phyloP scores from a whole-genome alignment of 2,888 invertebrate genomes.

The Drosophila paracracens region DNA sequence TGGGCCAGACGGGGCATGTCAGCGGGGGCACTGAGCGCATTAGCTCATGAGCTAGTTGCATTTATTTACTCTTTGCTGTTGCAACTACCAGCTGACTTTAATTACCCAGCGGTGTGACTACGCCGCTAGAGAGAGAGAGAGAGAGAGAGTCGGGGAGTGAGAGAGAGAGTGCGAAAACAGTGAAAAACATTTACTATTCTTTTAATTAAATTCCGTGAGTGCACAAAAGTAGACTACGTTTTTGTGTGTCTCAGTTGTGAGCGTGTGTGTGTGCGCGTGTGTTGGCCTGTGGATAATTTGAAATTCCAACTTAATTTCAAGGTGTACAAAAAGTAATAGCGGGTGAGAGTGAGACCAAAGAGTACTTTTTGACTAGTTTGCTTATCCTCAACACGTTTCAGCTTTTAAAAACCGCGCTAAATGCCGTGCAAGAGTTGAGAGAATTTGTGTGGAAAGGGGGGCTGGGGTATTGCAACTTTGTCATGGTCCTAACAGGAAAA shows the following conservation, averaged over 20 bases:
- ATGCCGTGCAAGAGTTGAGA: constrained; percentile 27
- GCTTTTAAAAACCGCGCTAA: constrained; percentile 72
- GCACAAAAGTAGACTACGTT: constrained; percentile 56
- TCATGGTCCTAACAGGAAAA: constrained; percentile 44
- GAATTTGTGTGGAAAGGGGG: not conserved
- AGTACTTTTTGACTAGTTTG: constrained; percentile 23
- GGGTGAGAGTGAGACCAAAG: constrained; percentile 8
- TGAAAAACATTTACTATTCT: constrained; percentile 73
- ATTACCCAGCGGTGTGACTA: constrained; percentile 41
- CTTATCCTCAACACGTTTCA: constrained; percentile 72
- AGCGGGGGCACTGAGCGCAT: constrained; percentile 3
- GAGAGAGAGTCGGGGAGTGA: not conserved
- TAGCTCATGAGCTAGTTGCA: constrained; percentile 50
- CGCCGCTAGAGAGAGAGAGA: not conserved
- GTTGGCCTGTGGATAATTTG: constrained; percentile 59
- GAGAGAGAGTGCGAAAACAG: constrained; percentile 6
- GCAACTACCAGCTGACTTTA: constrained; percentile 49
- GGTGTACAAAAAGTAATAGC: constrained; percentile 23
- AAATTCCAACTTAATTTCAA: constrained; percentile 76
- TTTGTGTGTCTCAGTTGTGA: constrained; percentile 31
- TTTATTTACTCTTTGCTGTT: constrained; percentile 53
- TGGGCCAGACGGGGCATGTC: not conserved
- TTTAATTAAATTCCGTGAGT: constrained; percentile 77
- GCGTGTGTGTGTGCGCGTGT: constrained; percentile 5
- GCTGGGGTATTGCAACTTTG: constrained; percentile 19